Evolutionary conservation across 1,140 invertebrate genomes (phyloP), one percentile per base, ranked within the genome.

Genomic region (Drosophila watanabei): DNA sequence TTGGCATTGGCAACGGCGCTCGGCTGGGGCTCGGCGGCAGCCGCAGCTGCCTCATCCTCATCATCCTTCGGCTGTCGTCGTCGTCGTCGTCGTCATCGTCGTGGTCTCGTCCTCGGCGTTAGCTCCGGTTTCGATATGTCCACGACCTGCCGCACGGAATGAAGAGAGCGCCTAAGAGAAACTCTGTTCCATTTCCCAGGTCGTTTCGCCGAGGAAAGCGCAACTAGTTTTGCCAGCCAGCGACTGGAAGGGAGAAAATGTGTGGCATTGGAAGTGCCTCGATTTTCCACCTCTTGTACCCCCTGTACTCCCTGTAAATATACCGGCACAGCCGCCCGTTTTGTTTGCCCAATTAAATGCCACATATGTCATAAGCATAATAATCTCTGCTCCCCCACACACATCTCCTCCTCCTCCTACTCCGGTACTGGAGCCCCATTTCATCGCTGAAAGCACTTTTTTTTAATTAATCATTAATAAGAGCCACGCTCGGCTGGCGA

Each of bases 381-480:
- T 71, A 75, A 56, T 54, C 52, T n/a, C 51, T 24, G 46, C 18
- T 13, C 16, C 32, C 33, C 41, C 32, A 0, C 52, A 16, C 45
- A 0, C 20, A 9, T 13, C 45, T 46, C 0, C 18, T 5, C 24
- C 24, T 24, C 24, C 24, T 24, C 24, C 24, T 24, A 2, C 45
- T 46, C 0, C 18, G 5, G 13, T 8, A 41, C 30, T 2, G 33
- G 1, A 7, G 18, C 48, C 24, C 62, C 18, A 41, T 52, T 76
- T 46, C 62, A 54, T 41, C 18, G 35, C 43, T 60, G 64, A 62
- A 75, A 85, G 80, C 85, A 80, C 68, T 80, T 88, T 88, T 75
- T 77, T 89, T 88, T 85, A 88, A 88, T 88, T 88, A 88, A 89
- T 88, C 85, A 88, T 88, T 88, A 89, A 88, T 89, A 81, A 76